phyloP scores from a whole-genome alignment of 1,140 invertebrate species.

The Eupeodes corollae region DNA sequence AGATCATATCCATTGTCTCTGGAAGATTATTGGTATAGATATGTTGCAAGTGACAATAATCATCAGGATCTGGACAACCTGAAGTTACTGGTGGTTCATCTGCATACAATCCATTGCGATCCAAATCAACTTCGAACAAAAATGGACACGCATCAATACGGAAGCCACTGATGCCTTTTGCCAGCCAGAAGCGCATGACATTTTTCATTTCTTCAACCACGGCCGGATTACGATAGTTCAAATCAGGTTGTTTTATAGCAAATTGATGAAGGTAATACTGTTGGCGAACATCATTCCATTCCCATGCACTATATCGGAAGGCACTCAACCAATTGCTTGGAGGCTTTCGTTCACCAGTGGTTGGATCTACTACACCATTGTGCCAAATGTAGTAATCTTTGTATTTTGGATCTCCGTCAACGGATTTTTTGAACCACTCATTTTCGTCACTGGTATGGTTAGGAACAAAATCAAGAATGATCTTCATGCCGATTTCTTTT shows the following conservation, averaged over 20 bases:
- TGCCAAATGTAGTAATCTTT: constrained; percentile 63
- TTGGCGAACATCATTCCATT: constrained; percentile 44
- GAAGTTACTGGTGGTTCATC: constrained; percentile 44
- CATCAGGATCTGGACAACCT: constrained; percentile 36
- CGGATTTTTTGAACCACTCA: constrained; percentile 56
- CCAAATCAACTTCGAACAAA: constrained; percentile 43
- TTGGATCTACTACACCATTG: constrained; percentile 36
- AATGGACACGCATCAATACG: constrained; percentile 51
- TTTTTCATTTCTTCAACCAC: constrained; percentile 57
- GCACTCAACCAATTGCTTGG: constrained; percentile 57
- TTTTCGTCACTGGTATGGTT: constrained; percentile 64
- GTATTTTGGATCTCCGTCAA: constrained; percentile 43
- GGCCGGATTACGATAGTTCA: constrained; percentile 53
- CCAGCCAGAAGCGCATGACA: constrained; percentile 60
- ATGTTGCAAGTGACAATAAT: constrained; percentile 48
- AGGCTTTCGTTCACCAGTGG: constrained; percentile 25
- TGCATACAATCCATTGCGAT: constrained; percentile 38
- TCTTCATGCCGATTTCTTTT: constrained; percentile 35
- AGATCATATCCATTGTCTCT: constrained; percentile 49
- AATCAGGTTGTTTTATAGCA: constrained; percentile 49
- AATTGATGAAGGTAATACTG: constrained; percentile 62
- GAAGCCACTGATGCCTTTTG: constrained; percentile 65
- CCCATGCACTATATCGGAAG: constrained; percentile 52
- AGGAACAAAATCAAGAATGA: constrained; percentile 41
- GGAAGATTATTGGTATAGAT: constrained; percentile 50